Percentiles rank a stretch among this genome's conserved stretches.
These are phyloP conservation scores for Anoplolepis gracilipes DNA, from an alignment of 1,140 invertebrate species.

Conservation along the genomic window DNA sequence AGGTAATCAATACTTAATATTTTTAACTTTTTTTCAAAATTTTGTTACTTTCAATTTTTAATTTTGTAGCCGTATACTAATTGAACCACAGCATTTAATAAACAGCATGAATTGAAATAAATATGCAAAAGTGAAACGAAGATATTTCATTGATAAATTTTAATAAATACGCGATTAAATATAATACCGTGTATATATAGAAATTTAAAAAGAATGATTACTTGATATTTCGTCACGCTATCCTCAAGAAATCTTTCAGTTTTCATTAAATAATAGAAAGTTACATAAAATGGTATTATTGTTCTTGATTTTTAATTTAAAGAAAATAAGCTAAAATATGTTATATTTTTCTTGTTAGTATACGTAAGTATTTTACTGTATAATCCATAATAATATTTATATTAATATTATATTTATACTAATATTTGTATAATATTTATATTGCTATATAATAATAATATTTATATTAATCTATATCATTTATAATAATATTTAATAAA, in stretches of 20 bases:
- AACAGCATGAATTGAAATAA: background rate
- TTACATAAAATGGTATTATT: background rate
- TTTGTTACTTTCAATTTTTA: background rate
- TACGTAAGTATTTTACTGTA: background rate
- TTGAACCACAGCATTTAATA: background rate
- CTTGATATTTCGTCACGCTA: background rate
- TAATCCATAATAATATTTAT: too few relatives aligned
- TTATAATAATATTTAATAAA: too few relatives aligned
- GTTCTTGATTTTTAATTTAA: too few relatives aligned
- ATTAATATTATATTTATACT: too few relatives aligned
- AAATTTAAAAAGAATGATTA: background rate
- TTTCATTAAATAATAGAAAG: slow-evolving; percentile 2
- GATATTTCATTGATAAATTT: background rate
- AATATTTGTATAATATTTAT: too few relatives aligned
- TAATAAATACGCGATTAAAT: background rate
- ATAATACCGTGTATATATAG: background rate
- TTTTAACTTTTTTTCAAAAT: background rate
- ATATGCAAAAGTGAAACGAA: background rate
- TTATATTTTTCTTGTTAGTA: background rate
- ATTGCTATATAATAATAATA: too few relatives aligned
- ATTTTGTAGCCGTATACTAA: background rate
- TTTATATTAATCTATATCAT: too few relatives aligned
- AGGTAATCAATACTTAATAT: background rate
- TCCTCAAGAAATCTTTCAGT: background rate
- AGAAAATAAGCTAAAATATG: too few relatives aligned